Percentiles rank a stretch among this genome's conserved stretches.
phyloP scores from a whole-genome alignment of 2,888 invertebrate species.

The Lottia scabra region DNA sequence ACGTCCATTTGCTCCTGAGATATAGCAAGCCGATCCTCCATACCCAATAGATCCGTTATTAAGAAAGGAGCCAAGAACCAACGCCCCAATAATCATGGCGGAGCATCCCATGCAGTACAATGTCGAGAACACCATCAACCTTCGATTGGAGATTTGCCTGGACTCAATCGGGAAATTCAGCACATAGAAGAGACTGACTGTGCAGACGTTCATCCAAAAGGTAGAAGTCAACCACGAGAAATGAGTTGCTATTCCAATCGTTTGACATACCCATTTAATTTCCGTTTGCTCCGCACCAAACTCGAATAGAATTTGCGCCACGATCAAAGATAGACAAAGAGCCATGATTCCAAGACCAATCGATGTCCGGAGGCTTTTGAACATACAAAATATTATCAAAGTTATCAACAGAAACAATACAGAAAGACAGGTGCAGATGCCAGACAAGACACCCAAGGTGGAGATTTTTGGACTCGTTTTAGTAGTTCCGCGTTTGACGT shows the following conservation, averaged over 20 bases:
- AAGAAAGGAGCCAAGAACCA: neutral
- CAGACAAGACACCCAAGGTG: neutral
- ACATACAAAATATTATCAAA: neutral
- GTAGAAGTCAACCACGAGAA: conserved; percentile 10
- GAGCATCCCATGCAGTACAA: neutral
- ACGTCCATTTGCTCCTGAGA: neutral
- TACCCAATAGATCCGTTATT: neutral
- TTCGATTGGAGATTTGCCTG: neutral
- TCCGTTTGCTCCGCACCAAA: neutral
- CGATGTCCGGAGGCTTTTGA: neutral
- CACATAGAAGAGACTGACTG: conserved; percentile 6
- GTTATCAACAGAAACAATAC: neutral
- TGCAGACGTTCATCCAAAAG: conserved; percentile 13
- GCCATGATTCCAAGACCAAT: neutral
- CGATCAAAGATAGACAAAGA: neutral
- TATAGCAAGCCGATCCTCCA: conserved; percentile 11
- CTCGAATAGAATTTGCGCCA: conserved; percentile 3
- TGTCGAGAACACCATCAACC: neutral
- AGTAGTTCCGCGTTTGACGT: neutral
- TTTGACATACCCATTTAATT: neutral
- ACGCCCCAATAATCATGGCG: neutral
- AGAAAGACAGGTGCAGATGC: neutral
- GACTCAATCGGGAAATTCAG: neutral
- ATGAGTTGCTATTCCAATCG: conserved; percentile 6
- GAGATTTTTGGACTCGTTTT: neutral